Base-by-base conservation (phyloP, 1,140 invertebrate genomes). In the Ladona fulva region DNA sequence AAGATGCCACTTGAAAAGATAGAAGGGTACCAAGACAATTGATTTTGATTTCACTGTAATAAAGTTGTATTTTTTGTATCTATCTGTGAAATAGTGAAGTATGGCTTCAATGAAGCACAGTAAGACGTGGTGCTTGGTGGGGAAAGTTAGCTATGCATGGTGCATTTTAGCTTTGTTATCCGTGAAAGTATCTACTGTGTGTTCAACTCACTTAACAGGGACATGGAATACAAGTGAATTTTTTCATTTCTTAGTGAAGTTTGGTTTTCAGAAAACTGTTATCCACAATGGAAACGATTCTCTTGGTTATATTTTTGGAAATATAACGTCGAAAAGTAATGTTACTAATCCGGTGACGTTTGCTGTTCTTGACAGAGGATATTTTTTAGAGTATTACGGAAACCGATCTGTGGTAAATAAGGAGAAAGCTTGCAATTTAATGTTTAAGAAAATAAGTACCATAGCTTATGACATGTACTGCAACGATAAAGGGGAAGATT, bases 241-340 rank as follows among this genome's bases (percentile, higher is more conserved):
- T 84, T 97, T 97, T 84, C 90, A 92, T 83, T 97, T 98, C 86
- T 87, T 99, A 44, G 89, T 94, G 3, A 98, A 98, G 86, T 99
- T 98, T 85, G 97, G 96, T 77, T 96, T 98, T 85, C 95, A 98
- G 86, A 97, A 98, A 86, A 97, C 96, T n/a, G 94, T 97, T 84
- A 88, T 90, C 25, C 90, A 94, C 84, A 89, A 92, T 80, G 87
- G 91, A 81, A 90, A 90, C 80, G 91, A 93, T 80, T 95, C 95
- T 78, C 92, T 93, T 86, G 97, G 97, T 37, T 98, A 95, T 84
- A 96, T 98, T 81, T 98, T 96, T 85, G 97, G 96, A 22, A 98
- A 98, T 86, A 90, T 98, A 29, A 96, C 95, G 25, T 90, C 93
- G 0, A 89, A 86, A 78, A 85, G 87, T 25, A 85, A 89, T 77